Conservation (phyloP, 2,888 invertebrate species). For the Bruchidius siliquastri region DNA sequence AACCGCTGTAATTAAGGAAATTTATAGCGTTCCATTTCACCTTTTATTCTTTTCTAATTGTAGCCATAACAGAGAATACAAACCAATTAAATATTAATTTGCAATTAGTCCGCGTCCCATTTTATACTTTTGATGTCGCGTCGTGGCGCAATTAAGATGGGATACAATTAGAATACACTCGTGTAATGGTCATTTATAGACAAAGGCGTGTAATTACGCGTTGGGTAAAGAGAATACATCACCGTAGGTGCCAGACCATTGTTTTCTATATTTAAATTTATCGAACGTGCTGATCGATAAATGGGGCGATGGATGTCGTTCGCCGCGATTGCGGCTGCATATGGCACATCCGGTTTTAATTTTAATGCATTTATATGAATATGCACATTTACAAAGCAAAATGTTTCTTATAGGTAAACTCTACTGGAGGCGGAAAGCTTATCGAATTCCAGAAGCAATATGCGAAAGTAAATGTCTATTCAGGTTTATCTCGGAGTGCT, state of each 20-base stretch:
- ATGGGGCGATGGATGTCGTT: background rate
- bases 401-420: no score
- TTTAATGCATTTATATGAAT: background rate
- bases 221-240: background rate
- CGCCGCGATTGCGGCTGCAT: background rate
- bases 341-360: background rate
- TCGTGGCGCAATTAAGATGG: background rate
- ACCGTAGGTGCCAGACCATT: background rate
- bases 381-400: no score
- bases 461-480: no score
- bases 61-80: background rate
- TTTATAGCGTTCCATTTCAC: background rate
- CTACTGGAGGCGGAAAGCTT: no score
- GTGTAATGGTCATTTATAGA: background rate
- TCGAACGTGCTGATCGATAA: background rate
- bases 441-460: no score
- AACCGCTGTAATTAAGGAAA: background rate
- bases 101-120: background rate
- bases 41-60: background rate
- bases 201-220: background rate
- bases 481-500: no score
- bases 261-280: background rate
- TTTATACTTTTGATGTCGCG: background rate
- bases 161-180: background rate
- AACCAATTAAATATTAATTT: background rate